Base-by-base conservation (phyloP, 1,140 invertebrate species). In the Drosophila malerkotliana region DNA sequence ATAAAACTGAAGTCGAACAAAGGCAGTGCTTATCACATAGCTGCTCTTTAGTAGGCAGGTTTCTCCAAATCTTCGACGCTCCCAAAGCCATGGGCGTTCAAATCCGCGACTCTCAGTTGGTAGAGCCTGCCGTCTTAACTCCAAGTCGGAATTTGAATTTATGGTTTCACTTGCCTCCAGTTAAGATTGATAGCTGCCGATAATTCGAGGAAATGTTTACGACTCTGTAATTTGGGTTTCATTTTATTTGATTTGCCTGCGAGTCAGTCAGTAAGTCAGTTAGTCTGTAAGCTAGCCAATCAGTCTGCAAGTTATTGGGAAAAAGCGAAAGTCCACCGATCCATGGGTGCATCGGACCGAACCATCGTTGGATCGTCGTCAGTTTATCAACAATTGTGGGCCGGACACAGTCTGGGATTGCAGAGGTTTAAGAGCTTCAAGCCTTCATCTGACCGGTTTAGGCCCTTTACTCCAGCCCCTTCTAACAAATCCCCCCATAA, bases 121-220 rank as follows among this genome's bases (percentile, higher is more conserved):
- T 2, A 32, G 0, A 32, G 32, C 32, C 32, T 32, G 32, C 32
- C 8, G 32, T 7, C 26, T 28, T 32, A 32, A 8, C 34, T 37
- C 10, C 10, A 10, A 48, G 51, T 48, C 51, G 34, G 53, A 78
- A 74, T 77, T 85, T 88, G 77, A 84, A 84, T 89, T 88, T 83
- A 89, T 88, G 84, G 84, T 84, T 89, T 88, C 72, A 89, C 77
- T 89, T 80, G 84, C 69, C 71, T 63, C 59, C 79, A 72, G 72
- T 63, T 56, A 64, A 90, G 82, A 90, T 90, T 90, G 87, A 90
- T 90, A 76, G 76, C 77, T 75, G 75, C 72, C 79, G 87, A 90
- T 90, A 90, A 80, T 90, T 69, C 71, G 82, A 83, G 87, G 80
- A 87, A 90, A 82, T 79, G 82, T 90, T 87, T 90, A 90, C 76